Evolutionary conservation across 2,797 vertebrate genomes (phyloP).

Genomic region (Loris lydekkerianus): DNA sequence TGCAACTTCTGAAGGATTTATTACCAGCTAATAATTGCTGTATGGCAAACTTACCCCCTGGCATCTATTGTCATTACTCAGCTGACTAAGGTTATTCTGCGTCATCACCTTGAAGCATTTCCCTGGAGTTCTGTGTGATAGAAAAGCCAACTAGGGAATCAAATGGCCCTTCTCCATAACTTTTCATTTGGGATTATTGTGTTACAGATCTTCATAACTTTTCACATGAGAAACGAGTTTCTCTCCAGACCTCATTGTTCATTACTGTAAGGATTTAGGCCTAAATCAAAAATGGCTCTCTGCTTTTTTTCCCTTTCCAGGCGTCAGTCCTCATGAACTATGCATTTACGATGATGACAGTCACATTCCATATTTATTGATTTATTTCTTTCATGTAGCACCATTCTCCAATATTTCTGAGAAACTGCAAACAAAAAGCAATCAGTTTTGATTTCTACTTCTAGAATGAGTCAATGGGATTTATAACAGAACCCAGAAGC

Average conservation of each 20-base stretch:
- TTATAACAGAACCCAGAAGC: slow-evolving; percentile 4
- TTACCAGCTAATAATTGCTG: neutral
- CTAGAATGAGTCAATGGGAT: slow-evolving; percentile 38
- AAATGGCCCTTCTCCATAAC: neutral
- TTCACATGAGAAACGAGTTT: neutral
- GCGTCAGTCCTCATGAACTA: neutral
- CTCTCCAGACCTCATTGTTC: neutral
- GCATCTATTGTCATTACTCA: neutral
- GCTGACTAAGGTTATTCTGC: neutral
- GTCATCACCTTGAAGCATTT: neutral
- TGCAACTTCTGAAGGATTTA: neutral
- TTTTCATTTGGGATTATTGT: neutral
- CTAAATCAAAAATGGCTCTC: neutral
- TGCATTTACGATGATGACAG: neutral
- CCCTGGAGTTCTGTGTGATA: neutral
- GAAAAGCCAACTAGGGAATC: neutral
- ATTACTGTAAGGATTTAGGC: neutral
- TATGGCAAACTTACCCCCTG: neutral
- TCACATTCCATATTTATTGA: neutral
- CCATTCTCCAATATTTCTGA: neutral
- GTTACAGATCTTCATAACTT: neutral
- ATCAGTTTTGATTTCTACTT: slow-evolving; percentile 21
- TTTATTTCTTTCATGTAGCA: neutral
- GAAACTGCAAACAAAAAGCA: neutral
- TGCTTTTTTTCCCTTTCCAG: accelerated